Conservation (phyloP, 2,888 invertebrate genomes). For the Liopterus haemorrhoidalis region DNA sequence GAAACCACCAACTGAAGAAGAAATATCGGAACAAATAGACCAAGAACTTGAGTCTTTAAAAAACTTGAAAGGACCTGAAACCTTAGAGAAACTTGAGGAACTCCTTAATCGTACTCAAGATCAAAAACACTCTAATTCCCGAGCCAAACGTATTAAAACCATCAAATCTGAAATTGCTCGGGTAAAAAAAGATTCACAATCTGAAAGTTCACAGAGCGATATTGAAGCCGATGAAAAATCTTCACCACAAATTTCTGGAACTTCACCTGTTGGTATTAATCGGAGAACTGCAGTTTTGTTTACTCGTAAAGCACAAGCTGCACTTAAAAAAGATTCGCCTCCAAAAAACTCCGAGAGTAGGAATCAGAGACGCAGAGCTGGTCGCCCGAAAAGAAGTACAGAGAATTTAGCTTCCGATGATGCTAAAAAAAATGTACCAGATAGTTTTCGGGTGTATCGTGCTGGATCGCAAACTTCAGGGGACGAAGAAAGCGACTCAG, state of each 20-base stretch:
- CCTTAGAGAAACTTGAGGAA: constrained; percentile 52
- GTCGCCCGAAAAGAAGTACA: constrained; percentile 42
- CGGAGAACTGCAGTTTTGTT: constrained; percentile 71
- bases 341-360: background rate
- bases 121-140: constrained; percentile 53
- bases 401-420: constrained; percentile 38
- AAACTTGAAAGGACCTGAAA: constrained; percentile 42
- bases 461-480: constrained; percentile 43
- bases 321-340: constrained; percentile 29
- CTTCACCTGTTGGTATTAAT: constrained; percentile 56
- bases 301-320: constrained; percentile 58
- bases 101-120: constrained; percentile 57
- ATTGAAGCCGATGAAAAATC: constrained; percentile 39
- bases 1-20: constrained; percentile 42
- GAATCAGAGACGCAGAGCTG: constrained; percentile 27
- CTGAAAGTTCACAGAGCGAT: constrained; percentile 44
- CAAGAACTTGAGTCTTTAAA: constrained; percentile 48
- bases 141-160: constrained; percentile 54
- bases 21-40: constrained; percentile 51
- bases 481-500: constrained; percentile 43
- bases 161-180: constrained; percentile 55
- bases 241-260: constrained; percentile 37
- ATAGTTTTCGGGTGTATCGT: constrained; percentile 52
- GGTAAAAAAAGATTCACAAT: constrained; percentile 46
- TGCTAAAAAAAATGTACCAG: constrained; percentile 41